Conservation (phyloP, 2,888 invertebrate genomes). For the Polylopha cassiicola region DNA sequence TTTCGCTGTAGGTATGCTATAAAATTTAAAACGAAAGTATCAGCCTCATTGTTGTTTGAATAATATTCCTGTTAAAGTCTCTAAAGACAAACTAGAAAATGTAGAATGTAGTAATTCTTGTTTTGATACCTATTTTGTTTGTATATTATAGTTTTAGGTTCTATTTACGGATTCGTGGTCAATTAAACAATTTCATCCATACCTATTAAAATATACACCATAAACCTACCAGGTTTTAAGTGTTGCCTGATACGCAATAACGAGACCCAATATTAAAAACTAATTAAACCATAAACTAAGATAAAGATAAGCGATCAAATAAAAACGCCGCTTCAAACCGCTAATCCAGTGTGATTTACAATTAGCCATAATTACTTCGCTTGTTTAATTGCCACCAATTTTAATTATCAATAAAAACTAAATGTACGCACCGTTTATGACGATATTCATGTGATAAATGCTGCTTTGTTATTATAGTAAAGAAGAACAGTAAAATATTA, state of each 20-base stretch:
- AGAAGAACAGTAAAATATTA: too few relatives aligned
- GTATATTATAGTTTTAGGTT: too few relatives aligned
- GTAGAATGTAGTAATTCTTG: too few relatives aligned
- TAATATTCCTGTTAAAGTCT: too few relatives aligned
- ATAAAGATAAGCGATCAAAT: conserved; percentile 53
- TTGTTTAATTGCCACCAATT: conserved; percentile 65
- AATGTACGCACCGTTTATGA: conserved; percentile 48
- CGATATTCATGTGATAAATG: conserved; percentile 25
- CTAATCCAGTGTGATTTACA: conserved; percentile 70
- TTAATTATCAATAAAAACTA: conserved; percentile 66
- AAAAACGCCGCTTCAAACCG: conserved; percentile 51
- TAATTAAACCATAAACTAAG: conserved; percentile 73
- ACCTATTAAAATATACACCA: too few relatives aligned
- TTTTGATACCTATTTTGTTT: too few relatives aligned
- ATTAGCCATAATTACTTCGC: conserved; percentile 64
- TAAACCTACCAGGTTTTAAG: conserved; percentile 48
- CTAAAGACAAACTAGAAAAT: too few relatives aligned
- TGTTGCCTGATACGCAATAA: conserved; percentile 47
- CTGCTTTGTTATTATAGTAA: neutral
- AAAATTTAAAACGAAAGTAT: too few relatives aligned
- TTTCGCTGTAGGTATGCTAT: too few relatives aligned
- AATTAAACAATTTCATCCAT: too few relatives aligned
- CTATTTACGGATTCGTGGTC: too few relatives aligned
- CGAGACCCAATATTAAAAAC: conserved; percentile 47
- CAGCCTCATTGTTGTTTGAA: too few relatives aligned